Evolutionary conservation across 2,113 vertebrate genomes (phyloP), one percentile per base, ranked within the genome.

Genomic region (Cinclus cinclus): DNA sequence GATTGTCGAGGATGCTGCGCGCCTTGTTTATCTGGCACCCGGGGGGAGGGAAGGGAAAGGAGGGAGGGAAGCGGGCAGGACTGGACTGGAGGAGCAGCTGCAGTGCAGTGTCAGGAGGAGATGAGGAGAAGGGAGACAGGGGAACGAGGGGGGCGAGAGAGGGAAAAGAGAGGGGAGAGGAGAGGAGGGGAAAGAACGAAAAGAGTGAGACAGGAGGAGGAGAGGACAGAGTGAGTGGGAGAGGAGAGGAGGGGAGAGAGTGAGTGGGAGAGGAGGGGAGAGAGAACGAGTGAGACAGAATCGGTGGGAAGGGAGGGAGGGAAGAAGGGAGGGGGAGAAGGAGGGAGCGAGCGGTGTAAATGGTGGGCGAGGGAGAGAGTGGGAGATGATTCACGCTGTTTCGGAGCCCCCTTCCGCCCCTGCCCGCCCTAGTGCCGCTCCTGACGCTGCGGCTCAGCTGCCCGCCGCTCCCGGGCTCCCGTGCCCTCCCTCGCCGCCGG

Each of bases 51-150:
- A 95, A 92, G 71, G 84, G 93, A 95, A 89, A 87, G 94, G 96
- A 97, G 95, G 94, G 75, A 90, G 96, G 96, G 94, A 97, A 97
- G 96, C 96, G 94, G 97, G 97, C 93, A 97, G 97, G 97, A 97
- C 96, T 85, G 97, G 94, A 95, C 95, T 95, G 91, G 87, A 92
- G 90, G 94, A 97, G 97, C 97, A 97, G 97, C 98, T 98, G 98
- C 97, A 98, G 97, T 98, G 98, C 97, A 97, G 98, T 96, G 97
- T 97, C 97, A 89, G 87, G 76, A 93, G 90, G 49, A 50, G 49
- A 78, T 64, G 74, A 74, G 59, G 81, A 88, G 79, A 88, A 81
- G 87, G 94, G 67, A 84, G 81, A 83, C 79, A 65, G 69, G 79
- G 91, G 91, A 83, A 50, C 64, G 69, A 90, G 91, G 90, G 92